Conservation (phyloP, 2,797 vertebrate species). For the Loris lydekkerianus region DNA sequence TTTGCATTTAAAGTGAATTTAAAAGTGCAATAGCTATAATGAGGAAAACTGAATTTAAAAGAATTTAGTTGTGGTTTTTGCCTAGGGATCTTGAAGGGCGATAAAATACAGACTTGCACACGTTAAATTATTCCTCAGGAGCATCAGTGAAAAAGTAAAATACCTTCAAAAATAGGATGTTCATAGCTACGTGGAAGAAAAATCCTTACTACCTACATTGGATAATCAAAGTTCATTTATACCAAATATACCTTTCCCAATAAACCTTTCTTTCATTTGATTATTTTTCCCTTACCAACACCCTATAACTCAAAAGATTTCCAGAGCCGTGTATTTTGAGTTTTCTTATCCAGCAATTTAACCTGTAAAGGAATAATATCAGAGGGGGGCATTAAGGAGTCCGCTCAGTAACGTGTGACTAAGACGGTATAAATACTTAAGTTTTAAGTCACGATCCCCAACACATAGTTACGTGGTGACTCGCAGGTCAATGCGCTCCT, state of each 20-base stretch:
- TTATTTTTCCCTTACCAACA: neutral
- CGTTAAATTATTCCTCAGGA: neutral
- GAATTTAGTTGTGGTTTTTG: slow-evolving; percentile 14
- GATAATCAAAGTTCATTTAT: slow-evolving; percentile 37
- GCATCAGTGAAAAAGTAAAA: slow-evolving; percentile 26
- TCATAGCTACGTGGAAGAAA: neutral
- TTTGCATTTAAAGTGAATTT: slow-evolving; percentile 41
- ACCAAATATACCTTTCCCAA: neutral
- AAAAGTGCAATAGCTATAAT: neutral
- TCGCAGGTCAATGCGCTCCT: neutral
- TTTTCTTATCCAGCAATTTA: neutral
- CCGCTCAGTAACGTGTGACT: slow-evolving; percentile 31
- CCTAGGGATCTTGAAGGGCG: neutral
- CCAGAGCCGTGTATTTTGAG: neutral
- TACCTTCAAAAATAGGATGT: neutral
- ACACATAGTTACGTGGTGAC: slow-evolving; percentile 61
- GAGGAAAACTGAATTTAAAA: slow-evolving; percentile 48
- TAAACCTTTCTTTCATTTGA: neutral
- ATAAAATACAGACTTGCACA: neutral
- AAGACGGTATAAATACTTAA: slow-evolving; percentile 27
- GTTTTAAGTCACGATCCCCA: slow-evolving; percentile 29
- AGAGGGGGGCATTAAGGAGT: neutral
- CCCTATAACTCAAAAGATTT: slow-evolving; percentile 20
- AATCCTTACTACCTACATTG: neutral
- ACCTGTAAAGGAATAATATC: neutral